Evolutionary conservation across 1,140 invertebrate genomes (phyloP), one percentile per base, ranked within the genome.

Genomic region (Gryon sp.): DNA sequence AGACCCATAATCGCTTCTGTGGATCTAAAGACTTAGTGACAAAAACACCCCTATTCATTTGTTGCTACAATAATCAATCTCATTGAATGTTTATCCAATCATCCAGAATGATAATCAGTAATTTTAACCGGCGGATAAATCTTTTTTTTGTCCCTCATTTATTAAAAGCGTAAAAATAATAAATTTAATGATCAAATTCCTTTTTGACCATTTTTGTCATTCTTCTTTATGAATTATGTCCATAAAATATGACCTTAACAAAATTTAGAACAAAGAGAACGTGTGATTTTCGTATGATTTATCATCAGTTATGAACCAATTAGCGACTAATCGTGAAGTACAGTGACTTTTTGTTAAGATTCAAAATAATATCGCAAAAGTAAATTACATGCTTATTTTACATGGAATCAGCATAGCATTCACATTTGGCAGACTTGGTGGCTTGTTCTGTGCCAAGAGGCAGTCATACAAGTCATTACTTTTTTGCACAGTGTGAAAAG

Each of bases 1-100:
- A 69, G 57, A 70, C 40, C 60, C 60, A 26, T 59, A 78, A 82
- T 79, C 55, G 55, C 48, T 77, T 68, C 43, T 63, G 15, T 14
- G 28, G 60, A 62, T 81, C 52, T 53, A 65, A 80, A 76, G 36
- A 70, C 40, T 28, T 7, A 7, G 36, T 22, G 11, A 70, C 46
- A 70, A 52, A 43, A 60, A 24, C n/a, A n/a, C 41, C 7, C 5
- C 18, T 48, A 4, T 68, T 50, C n/a, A 43, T 50, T 59, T 59
- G 19, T 68, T 68, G 20, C 16, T 45, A 26, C 19, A 43, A 50
- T 52, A 43, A 62, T 62, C 20, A 24, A n/a, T 32, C 5, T 26
- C 19, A 52, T 36, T 52, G n/a, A 14, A 52, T 24, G 1, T 15
- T 36, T 40, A 28, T 28, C 28, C 20, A 46, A 4, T 26, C 19